Percentiles rank a stretch among this genome's conserved stretches.
Evolutionary conservation across 92 coral and sea anemone genomes (phyloP).

Genomic region (Pocillopora grandis): DNA sequence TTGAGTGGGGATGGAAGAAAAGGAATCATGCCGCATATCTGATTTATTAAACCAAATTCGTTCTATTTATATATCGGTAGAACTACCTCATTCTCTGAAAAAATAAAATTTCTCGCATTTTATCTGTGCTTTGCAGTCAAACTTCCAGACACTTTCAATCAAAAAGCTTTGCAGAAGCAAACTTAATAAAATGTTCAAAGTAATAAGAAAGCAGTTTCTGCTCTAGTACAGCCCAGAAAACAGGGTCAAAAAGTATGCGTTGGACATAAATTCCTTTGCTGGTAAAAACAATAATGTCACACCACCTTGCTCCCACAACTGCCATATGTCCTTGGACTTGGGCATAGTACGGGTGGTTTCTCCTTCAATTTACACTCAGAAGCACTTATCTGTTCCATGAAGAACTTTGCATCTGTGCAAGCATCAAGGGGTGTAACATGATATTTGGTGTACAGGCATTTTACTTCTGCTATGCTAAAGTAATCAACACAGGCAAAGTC

Average conservation of each 20-base stretch:
- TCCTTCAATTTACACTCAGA: conserved; percentile 23
- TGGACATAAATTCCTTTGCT: conserved; percentile 47
- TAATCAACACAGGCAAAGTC: conserved; percentile 44
- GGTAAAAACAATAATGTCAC: conserved; percentile 54
- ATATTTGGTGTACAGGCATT: conserved; percentile 42
- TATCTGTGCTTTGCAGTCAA: too few species aligned
- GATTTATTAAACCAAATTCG: too few species aligned
- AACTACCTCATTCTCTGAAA: too few species aligned
- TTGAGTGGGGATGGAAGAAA: too few species aligned
- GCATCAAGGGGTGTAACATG: conserved; percentile 61
- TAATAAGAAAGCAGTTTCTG: neutral
- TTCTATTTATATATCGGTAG: too few species aligned
- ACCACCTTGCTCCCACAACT: conserved; percentile 54
- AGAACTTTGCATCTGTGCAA: conserved; percentile 33
- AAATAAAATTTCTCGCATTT: too few species aligned
- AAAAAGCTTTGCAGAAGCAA: conserved; percentile 30
- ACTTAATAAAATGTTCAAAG: conserved; percentile 22
- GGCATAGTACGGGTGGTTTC: conserved; percentile 28
- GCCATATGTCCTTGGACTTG: conserved; percentile 66
- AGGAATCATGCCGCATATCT: too few species aligned
- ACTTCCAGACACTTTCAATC: neutral
- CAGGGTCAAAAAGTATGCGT: conserved; percentile 37
- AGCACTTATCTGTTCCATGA: conserved; percentile 33
- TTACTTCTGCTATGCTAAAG: conserved; percentile 59
- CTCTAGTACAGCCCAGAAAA: conserved; percentile 28